phyloP scores from a whole-genome alignment of 2,888 invertebrate species.

The Deilephila porcellus region DNA sequence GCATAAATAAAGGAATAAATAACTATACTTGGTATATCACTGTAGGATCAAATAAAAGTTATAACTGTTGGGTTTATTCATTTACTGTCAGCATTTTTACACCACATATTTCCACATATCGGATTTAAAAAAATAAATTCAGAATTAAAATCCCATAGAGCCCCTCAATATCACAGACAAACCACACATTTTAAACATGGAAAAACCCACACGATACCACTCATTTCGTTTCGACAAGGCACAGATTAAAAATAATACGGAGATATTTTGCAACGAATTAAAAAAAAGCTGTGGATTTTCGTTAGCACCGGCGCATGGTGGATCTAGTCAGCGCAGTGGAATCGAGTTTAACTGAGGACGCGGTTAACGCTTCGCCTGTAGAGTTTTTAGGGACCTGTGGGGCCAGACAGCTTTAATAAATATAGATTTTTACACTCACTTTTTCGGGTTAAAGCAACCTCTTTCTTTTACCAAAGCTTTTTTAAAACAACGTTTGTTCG shows the following conservation, averaged over 20 bases:
- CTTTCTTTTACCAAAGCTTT: no score
- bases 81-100: no score
- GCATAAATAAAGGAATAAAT: no score
- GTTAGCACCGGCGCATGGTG: conserved; percentile 32
- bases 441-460: no score
- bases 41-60: no score
- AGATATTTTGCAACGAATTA: conserved; percentile 33
- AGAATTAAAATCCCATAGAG: neutral
- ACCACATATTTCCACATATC: no score
- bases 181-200: neutral
- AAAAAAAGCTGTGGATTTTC: conserved; percentile 35
- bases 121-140: neutral
- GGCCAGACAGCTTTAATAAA: neutral
- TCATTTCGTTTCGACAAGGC: conserved; percentile 9
- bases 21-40: no score
- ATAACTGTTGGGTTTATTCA: no score
- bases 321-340: conserved; percentile 39
- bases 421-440: neutral
- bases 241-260: conserved; percentile 41
- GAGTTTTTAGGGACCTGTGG: conserved; percentile 17
- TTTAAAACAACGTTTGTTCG: no score
- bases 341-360: conserved; percentile 42
- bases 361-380: conserved; percentile 32
- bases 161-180: neutral
- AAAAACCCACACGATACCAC: conserved; percentile 11